Conservation (phyloP, 2,888 invertebrate species). For the Heliconius ethilla region DNA sequence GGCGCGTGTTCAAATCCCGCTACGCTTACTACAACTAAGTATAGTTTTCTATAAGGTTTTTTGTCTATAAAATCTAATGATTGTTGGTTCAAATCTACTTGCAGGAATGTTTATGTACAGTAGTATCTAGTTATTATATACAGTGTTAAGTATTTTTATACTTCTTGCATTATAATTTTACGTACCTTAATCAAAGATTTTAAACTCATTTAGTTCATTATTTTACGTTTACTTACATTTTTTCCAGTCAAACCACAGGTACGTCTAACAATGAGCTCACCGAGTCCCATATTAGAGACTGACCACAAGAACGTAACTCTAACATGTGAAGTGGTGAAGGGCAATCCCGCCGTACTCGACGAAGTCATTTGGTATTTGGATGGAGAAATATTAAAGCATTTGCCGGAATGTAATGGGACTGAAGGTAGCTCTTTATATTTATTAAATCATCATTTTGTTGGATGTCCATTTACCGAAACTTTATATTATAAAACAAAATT, state of each 20-base stretch:
- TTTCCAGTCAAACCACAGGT: slow-evolving; percentile 89
- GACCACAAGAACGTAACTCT: slow-evolving; percentile 91
- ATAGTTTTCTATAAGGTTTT: too few species aligned
- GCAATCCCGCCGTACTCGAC: slow-evolving; percentile 88
- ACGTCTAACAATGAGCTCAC: slow-evolving; percentile 88
- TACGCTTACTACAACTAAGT: too few species aligned
- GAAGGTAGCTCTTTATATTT: slow-evolving; percentile 54
- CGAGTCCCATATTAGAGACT: slow-evolving; percentile 88
- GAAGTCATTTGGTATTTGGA: slow-evolving; percentile 94
- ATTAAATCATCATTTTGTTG: too few species aligned
- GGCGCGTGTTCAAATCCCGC: too few species aligned
- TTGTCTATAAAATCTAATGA: too few species aligned
- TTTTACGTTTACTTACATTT: not conserved
- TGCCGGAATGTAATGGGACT: slow-evolving; percentile 89
- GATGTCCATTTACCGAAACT: too few species aligned
- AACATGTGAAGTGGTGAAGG: slow-evolving; percentile 89
- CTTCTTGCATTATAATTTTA: too few species aligned
- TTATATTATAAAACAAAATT: too few species aligned
- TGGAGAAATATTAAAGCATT: slow-evolving; percentile 90
- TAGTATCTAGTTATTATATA: too few species aligned
- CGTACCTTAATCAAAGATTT: not conserved
- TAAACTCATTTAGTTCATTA: not conserved
- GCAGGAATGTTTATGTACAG: too few species aligned
- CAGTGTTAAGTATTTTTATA: too few species aligned
- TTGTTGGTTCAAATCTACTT: too few species aligned